A percentile compares a stretch with the other conserved stretches of the same genome.
Evolutionary conservation across 2,797 vertebrate genomes (phyloP).

Genomic region (Spinibarbus caldwelli): DNA sequence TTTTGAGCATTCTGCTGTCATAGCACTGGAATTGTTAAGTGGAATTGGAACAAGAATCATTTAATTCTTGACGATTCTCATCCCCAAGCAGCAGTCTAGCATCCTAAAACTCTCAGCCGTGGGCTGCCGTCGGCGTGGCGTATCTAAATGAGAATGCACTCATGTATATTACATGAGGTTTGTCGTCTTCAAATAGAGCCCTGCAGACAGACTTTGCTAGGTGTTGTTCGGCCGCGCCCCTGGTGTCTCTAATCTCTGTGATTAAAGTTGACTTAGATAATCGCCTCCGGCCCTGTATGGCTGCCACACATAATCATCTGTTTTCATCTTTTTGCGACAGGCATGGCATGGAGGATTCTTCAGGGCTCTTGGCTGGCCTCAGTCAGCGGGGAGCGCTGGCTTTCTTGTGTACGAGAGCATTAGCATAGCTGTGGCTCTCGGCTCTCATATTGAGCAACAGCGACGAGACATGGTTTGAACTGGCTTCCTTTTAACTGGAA

Average conservation of each 20-base stretch:
- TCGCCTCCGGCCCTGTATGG: background rate
- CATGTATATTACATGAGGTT: constrained; percentile 54
- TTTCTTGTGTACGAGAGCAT: constrained; percentile 17
- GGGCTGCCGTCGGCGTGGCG: background rate
- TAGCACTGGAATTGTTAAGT: background rate
- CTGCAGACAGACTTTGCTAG: constrained; percentile 29
- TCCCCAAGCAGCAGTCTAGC: background rate
- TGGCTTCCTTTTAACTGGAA: background rate
- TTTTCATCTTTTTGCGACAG: constrained; percentile 35
- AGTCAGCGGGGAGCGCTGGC: constrained; percentile 27
- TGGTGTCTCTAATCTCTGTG: constrained; percentile 47
- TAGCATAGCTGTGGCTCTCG: constrained; percentile 36
- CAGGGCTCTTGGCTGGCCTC: constrained; percentile 13
- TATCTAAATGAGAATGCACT: constrained; percentile 34
- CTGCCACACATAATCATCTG: constrained; percentile 30
- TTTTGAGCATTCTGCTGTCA: background rate
- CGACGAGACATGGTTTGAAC: background rate
- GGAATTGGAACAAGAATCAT: background rate
- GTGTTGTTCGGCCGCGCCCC: constrained; percentile 32
- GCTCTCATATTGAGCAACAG: constrained; percentile 17
- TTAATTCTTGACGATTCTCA: background rate
- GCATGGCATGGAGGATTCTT: constrained; percentile 6
- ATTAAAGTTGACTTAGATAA: constrained; percentile 50
- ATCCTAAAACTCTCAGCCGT: background rate
- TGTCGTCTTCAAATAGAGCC: constrained; percentile 36